These are phyloP conservation scores for Ophion ellenae DNA, from an alignment of 2,888 invertebrate genomes.

Conservation along the genomic window DNA sequence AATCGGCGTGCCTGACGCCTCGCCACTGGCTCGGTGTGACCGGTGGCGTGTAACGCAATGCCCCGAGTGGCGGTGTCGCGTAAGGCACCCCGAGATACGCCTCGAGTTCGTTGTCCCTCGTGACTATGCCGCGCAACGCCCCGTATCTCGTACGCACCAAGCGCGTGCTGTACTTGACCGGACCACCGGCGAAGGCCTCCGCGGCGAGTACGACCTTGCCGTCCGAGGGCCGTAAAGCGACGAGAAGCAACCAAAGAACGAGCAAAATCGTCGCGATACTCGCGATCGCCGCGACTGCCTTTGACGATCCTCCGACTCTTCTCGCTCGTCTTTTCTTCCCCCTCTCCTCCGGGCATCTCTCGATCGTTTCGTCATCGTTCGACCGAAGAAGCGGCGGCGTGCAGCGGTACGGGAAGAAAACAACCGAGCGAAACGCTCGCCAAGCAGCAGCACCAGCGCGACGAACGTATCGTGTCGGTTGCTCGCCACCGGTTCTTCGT, in stretches of 20 bases:
- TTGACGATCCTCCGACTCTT: neutral
- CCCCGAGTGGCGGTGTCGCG: slow-evolving; percentile 95
- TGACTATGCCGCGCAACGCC: slow-evolving; percentile 92
- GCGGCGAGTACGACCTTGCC: neutral
- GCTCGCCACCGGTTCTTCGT: neutral
- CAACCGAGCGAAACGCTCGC: too few species aligned
- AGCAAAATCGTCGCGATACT: slow-evolving; percentile 5
- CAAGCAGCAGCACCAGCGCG: too few species aligned
- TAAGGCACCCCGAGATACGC: slow-evolving; percentile 97
- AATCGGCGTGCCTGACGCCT: slow-evolving; percentile 91
- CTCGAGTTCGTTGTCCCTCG: slow-evolving; percentile 94
- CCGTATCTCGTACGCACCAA: slow-evolving; percentile 96
- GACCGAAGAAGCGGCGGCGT: too few species aligned
- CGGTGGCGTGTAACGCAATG: slow-evolving; percentile 97
- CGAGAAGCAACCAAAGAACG: slow-evolving; percentile 3
- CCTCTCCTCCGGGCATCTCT: neutral
- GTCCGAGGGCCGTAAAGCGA: neutral
- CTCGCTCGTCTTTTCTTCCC: neutral
- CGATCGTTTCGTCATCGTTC: too few species aligned
- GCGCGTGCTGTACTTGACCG: slow-evolving; percentile 91
- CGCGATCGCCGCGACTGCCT: neutral
- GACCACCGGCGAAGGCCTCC: slow-evolving; percentile 84
- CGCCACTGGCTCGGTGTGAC: slow-evolving; percentile 96
- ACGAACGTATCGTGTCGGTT: neutral
- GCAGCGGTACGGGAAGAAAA: too few species aligned